Percentiles rank a stretch among this genome's conserved stretches.
Conservation (phyloP, 2,888 invertebrate genomes). For the Lepidonotus clava region DNA sequence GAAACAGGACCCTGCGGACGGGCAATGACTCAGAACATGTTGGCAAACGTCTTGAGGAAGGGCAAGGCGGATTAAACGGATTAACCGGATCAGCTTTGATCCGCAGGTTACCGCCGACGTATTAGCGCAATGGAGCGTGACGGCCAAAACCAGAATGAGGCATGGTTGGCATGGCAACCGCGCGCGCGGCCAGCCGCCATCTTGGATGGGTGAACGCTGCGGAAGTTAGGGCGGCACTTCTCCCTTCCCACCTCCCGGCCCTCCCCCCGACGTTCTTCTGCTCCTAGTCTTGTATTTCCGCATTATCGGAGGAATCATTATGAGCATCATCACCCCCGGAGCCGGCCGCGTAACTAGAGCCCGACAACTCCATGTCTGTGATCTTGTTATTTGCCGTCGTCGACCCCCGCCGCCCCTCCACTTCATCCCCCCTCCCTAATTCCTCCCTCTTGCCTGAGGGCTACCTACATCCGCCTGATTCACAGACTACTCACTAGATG, state of each 20-base stretch:
- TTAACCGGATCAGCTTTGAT: constrained; percentile 41
- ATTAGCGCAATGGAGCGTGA: constrained; percentile 21
- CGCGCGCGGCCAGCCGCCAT: neutral
- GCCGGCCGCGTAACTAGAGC: neutral
- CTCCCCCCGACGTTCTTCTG: neutral
- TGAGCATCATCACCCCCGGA: neutral
- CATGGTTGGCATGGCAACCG: constrained; percentile 16
- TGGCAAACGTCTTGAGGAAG: constrained; percentile 37
- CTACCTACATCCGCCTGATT: constrained; percentile 6
- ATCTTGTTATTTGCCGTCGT: constrained; percentile 27
- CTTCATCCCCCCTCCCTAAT: neutral
- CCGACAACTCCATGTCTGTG: neutral
- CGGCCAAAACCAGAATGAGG: constrained; percentile 28
- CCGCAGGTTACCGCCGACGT: neutral
- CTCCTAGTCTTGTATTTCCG: constrained; percentile 12
- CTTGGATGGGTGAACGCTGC: neutral
- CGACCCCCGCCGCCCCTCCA: neutral
- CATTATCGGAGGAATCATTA: constrained; percentile 34
- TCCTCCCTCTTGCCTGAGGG: neutral
- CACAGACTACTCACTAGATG: constrained; percentile 31
- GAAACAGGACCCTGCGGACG: neutral
- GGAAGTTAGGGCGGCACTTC: neutral
- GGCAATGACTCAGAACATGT: constrained; percentile 34
- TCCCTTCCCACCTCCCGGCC: neutral
- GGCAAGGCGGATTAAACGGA: constrained; percentile 15